Evolutionary conservation across 2,888 invertebrate genomes (phyloP).

Genomic region (Dasypogon diadema): DNA sequence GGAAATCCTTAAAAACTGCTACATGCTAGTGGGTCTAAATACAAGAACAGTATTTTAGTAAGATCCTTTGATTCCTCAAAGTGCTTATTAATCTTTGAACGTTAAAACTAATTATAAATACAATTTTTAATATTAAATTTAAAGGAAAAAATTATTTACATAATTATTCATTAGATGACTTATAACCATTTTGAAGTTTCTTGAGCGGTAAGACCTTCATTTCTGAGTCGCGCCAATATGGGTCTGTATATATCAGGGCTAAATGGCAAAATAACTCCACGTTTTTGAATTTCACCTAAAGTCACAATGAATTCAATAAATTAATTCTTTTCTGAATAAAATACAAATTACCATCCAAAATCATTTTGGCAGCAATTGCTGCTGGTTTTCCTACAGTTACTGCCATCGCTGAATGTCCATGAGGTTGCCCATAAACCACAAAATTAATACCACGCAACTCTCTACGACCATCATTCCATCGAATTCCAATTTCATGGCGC

Average conservation of each 20-base stretch:
- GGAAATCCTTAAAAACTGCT: too few relatives aligned
- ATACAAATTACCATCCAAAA: slow-evolving; percentile 78
- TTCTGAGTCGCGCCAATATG: slow-evolving; percentile 85
- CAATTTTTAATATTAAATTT: too few relatives aligned
- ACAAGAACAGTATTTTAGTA: too few relatives aligned
- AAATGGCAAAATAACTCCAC: slow-evolving; percentile 93
- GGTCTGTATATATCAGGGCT: slow-evolving; percentile 93
- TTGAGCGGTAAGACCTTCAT: slow-evolving; percentile 83
- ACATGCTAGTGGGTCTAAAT: too few relatives aligned
- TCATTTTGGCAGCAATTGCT: slow-evolving; percentile 97
- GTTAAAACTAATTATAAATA: too few relatives aligned
- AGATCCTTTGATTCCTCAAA: too few relatives aligned
- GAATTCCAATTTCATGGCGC: slow-evolving; percentile 91
- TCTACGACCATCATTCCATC: slow-evolving; percentile 87
- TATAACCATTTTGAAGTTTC: slow-evolving; percentile 73
- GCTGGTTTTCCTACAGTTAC: slow-evolving; percentile 92
- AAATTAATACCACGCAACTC: slow-evolving; percentile 88
- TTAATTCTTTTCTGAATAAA: neutral
- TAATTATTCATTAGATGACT: neutral
- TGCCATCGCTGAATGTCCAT: slow-evolving; percentile 95
- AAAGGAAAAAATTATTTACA: too few relatives aligned
- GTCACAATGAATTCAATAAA: too few relatives aligned
- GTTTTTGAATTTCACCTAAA: slow-evolving; percentile 90
- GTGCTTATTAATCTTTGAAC: too few relatives aligned
- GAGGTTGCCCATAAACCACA: slow-evolving; percentile 87